Base-by-base conservation (phyloP, 2,797 vertebrate genomes). In the Tapirus indicus region DNA sequence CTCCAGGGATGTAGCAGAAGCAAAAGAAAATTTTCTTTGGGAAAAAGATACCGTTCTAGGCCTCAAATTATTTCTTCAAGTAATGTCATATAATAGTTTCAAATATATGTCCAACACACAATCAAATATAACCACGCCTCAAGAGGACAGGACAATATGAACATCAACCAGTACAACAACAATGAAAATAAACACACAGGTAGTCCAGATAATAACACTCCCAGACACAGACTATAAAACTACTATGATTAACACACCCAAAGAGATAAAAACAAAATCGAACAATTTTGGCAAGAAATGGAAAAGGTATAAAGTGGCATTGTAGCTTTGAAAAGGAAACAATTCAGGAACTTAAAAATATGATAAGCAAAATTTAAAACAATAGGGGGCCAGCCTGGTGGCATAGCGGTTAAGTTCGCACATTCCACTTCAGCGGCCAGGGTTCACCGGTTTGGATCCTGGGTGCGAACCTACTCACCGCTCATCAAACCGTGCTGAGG, bases 1-100 rank as follows among this genome's bases (percentile, higher is more conserved):
- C 17, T 84, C 66, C 58, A 35, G 62, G 56, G 11, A 49, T 17
- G 62, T 27, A 69, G 56, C 6, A 88, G 27, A 91, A 75, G 27
- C 54, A 80, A 94, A 85, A 88, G 49, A 93, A 94, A 91, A 91
- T 71, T 11, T 29, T 80, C 29, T 88, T 29, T 52, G 21, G 38
- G 18, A 32, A 62, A 62, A 71, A 78, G 16, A 49, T 6, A 47
- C 6, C 12, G 21, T 56, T 92, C 25, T 72, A 84, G 66, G 41
- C 29, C 85, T 84, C 54, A 27, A 69, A 71, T 74, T 47, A 83
- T 72, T 87, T 92, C 71, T 69, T 21, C 29, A 91, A 77, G 18
- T 66, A 80, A 47, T 60, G 35, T 47, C 4, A 38, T 38, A 38
- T 38, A 38, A 38, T 38, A 38, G 38, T 90, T 98, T 93, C 77